A percentile compares a stretch with the other conserved stretches of the same genome.
Conservation (phyloP, 2,797 vertebrate genomes). For the Hemitrygon akajei region DNA sequence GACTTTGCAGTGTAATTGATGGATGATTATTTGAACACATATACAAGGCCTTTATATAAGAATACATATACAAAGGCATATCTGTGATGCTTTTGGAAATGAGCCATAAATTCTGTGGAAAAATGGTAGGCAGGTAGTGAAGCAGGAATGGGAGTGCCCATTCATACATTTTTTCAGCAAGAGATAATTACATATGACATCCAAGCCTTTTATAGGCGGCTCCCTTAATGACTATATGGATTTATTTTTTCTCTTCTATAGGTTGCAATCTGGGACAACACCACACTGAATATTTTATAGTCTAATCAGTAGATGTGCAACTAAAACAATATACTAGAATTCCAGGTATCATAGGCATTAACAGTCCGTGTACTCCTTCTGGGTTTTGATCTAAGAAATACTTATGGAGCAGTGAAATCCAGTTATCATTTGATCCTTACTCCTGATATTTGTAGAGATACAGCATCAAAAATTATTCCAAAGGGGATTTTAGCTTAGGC, state of each 20-base stretch:
- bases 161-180: neutral
- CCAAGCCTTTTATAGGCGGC: neutral
- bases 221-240: neutral
- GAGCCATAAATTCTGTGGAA: neutral
- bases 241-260: neutral
- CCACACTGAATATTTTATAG: neutral
- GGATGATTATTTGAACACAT: neutral
- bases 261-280: too few relatives aligned
- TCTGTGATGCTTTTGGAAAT: neutral
- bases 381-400: neutral
- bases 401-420: neutral
- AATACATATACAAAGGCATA: neutral
- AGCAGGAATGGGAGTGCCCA: neutral
- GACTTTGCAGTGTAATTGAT: neutral
- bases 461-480: neutral
- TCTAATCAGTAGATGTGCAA: neutral
- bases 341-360: neutral
- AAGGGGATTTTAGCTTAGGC: neutral
- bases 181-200: neutral
- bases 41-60: neutral
- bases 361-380: neutral
- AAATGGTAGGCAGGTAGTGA: neutral
- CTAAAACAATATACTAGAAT: neutral
- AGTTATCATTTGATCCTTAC: neutral
- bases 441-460: neutral